Base-by-base conservation (phyloP, 2,113 vertebrate genomes). In the Corvus moneduloides region DNA sequence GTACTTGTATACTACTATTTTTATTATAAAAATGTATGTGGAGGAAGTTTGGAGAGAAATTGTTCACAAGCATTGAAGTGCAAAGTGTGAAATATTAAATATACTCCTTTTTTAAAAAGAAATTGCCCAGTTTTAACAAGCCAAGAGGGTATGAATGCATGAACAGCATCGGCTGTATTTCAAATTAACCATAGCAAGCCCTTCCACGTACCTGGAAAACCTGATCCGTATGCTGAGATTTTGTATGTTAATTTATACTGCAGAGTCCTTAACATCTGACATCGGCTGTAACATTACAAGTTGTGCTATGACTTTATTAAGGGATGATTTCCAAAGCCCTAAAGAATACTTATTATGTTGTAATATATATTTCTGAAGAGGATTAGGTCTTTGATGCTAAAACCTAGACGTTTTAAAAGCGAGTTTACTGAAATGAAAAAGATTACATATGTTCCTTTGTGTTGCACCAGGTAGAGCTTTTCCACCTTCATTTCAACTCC, bases 371-470 rank as follows among this genome's bases (percentile, higher is more conserved):
- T 97, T 97, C 94, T 56, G 88, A 84, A 92, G 92, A 91, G 93
- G 93, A 93, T 97, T 95, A 96, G 86, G 96, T 74, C 93, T 96
- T 74, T 88, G 87, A 91, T 96, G 93, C 93, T 96, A 94, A 96
- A 96, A 94, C 92, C 88, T 90, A 82, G 93, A 59, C 30, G 5
- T 96, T 96, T 93, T 93, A 87, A 94, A 85, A 86, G 71, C 16
- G 75, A 96, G 91, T 96, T 96, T 96, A 96, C 93, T 96, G 96
- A 85, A 96, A 95, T 93, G 92, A 95, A 85, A 91, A 96, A 96
- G 94, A 96, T 96, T 96, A 96, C 64, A 54, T 44, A 93, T 1
- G 6, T 68, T 93, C 85, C 89, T 95, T 93, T 91, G 87, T 95
- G 94, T 56, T 88, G 87, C 85, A 90, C 64, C 91, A 93, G 87